Base-by-base conservation (phyloP, 2,113 vertebrate genomes). In the Trichechus manatus region DNA sequence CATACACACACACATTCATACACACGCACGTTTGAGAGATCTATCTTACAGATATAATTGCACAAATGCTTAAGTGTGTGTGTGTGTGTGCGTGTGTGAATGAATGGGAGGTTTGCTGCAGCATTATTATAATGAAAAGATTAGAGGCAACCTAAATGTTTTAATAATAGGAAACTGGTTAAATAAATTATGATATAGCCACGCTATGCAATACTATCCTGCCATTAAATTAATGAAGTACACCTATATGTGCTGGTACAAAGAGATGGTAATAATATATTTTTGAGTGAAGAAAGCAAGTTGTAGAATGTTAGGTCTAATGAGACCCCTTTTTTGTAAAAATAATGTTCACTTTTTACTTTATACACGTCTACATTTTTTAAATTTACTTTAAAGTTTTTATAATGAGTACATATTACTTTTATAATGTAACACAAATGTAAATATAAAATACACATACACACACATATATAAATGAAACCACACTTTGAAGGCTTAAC, bases 281-380 rank as follows among this genome's bases (percentile, higher is more conserved):
- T 91, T 80, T 31, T 96, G 79, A 84, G 33, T 84, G 75, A 72
- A 89, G 77, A 93, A 87, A 83, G 78, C 10, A 96, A 93, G 50
- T 74, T 6, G 9, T 63, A 77, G 44, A 86, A 94, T 86, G 84
- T 33, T 75, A 92, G 23, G 27, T 95, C 42, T 90, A 74, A n/a
- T 82, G 53, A 87, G 66, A 53, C 19, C 9, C 66, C 91, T 87
- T 80, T 95, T 79, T 22, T 47, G 27, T 75, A 87, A 89, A 88
- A 75, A 89, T 14, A 81, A 42, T 61, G 77, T 74, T 85, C 3
- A 66, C 27, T 88, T 96, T 93, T 88, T 93, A 95, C 61, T 90
- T 93, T 79, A 39, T n/a, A 89, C 1, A 79, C 31, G 56, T 84
- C 5, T 80, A 1, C 27, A 20, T 63, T 64, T 33, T 90, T 94